These are phyloP conservation scores for Cotesia typhae DNA, from an alignment of 1,140 invertebrate genomes.

Conservation along the genomic window DNA sequence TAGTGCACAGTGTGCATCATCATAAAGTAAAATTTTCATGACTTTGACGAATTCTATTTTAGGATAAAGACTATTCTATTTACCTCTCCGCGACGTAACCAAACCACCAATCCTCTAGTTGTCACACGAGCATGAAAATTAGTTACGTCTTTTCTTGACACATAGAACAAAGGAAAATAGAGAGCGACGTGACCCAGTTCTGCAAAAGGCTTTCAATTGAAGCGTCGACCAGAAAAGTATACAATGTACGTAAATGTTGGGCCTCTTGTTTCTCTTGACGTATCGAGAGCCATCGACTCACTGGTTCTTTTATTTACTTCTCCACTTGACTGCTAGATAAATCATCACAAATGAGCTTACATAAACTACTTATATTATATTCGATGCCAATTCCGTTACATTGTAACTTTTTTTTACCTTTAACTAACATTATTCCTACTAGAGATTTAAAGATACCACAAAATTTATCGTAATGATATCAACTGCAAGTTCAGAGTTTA, in stretches of 20 bases:
- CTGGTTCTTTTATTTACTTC: conserved; percentile 1
- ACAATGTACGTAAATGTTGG: conserved; percentile 34
- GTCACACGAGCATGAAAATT: conserved; percentile 10
- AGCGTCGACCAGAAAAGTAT: conserved; percentile 25
- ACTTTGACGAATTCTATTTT: neutral
- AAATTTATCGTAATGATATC: no score
- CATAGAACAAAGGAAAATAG: conserved; percentile 10
- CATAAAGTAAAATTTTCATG: no score
- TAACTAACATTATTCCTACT: neutral
- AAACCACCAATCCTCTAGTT: neutral
- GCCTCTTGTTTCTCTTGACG: conserved; percentile 22
- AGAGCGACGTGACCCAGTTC: conserved; percentile 18
- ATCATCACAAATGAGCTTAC: neutral
- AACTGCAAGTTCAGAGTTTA: no score
- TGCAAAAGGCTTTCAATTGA: conserved; percentile 26
- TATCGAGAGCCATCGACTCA: conserved; percentile 20
- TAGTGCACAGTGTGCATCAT: no score
- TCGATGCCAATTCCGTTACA: neutral
- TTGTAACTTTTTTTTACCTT: neutral
- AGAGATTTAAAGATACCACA: neutral
- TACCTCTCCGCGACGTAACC: neutral
- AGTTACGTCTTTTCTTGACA: conserved; percentile 18
- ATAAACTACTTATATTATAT: conserved; percentile 14
- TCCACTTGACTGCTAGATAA: neutral
- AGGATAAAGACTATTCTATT: neutral